phyloP scores from a whole-genome alignment of 1,140 invertebrate genomes.

The Anastrepha ludens region DNA sequence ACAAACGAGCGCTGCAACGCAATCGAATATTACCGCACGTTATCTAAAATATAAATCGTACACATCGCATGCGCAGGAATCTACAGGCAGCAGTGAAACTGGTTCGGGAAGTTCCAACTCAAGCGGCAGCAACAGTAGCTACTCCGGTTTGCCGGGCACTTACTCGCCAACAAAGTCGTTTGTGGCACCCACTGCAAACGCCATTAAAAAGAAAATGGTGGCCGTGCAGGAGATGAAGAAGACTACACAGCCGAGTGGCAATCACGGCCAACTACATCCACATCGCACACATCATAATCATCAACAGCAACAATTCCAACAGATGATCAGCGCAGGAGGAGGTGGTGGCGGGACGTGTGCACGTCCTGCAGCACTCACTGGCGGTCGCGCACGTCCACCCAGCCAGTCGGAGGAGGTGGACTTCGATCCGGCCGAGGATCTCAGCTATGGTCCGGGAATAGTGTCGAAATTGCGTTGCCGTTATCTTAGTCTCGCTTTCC shows the following conservation, averaged over 20 bases:
- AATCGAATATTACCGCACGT: constrained; percentile 18
- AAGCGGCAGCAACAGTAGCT: constrained; percentile 57
- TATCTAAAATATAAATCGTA: constrained; percentile 52
- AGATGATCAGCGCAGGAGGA: constrained; percentile 49
- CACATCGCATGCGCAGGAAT: constrained; percentile 18
- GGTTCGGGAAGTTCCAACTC: constrained; percentile 45
- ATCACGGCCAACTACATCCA: constrained; percentile 49
- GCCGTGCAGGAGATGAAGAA: constrained; percentile 73
- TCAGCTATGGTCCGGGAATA: constrained; percentile 93
- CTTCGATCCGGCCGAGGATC: constrained; percentile 78
- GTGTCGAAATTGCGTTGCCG: constrained; percentile 89
- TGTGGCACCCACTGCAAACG: constrained; percentile 59
- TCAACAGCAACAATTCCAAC: neutral
- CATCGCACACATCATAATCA: constrained; percentile 46
- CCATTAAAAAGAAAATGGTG: constrained; percentile 72
- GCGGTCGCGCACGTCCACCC: constrained; percentile 4
- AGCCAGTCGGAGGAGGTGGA: constrained; percentile 52
- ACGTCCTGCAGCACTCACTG: constrained; percentile 25
- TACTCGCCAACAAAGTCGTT: constrained; percentile 66
- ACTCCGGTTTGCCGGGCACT: constrained; percentile 40
- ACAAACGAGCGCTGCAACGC: constrained; percentile 9
- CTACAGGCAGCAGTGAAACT: constrained; percentile 19
- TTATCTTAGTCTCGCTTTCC: constrained; percentile 86
- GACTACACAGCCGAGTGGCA: constrained; percentile 60
- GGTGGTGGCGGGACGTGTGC: constrained; percentile 39